Percentiles rank a stretch among this genome's conserved stretches.
These are phyloP conservation scores for Malaclemys terrapin DNA, from an alignment of 2,113 vertebrate species.

Conservation along the genomic window DNA sequence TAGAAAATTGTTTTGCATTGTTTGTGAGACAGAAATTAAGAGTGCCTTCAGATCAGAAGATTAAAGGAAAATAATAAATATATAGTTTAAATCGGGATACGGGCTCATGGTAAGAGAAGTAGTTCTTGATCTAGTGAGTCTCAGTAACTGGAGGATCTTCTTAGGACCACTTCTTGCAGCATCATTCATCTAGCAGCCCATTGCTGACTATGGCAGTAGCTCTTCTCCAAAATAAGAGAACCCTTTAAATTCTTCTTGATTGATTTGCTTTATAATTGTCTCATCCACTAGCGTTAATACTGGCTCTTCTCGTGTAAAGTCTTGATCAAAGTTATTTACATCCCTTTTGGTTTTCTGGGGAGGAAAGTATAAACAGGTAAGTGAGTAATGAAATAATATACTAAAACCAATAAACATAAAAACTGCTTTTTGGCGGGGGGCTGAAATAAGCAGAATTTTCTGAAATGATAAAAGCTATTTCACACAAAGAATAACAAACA, in stretches of 20 bases:
- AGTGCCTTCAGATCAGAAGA: slow-evolving; percentile 78
- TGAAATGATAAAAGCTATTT: slow-evolving; percentile 70
- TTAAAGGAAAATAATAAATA: slow-evolving; percentile 82
- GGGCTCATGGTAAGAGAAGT: slow-evolving; percentile 76
- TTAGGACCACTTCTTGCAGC: slow-evolving; percentile 73
- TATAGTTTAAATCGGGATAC: slow-evolving; percentile 69
- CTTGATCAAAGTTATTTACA: slow-evolving; percentile 99
- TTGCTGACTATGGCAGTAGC: slow-evolving; percentile 83
- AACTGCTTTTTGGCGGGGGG: background rate
- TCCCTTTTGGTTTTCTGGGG: slow-evolving; percentile 98
- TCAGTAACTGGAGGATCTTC: slow-evolving; percentile 70
- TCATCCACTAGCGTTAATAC: slow-evolving; percentile 95
- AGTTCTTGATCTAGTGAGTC: slow-evolving; percentile 78
- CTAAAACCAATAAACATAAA: slow-evolving; percentile 12
- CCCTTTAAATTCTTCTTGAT: slow-evolving; percentile 99
- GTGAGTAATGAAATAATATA: slow-evolving; percentile 39
- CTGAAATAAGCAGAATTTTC: slow-evolving; percentile 19
- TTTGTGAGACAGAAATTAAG: slow-evolving; percentile 75
- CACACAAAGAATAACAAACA: slow-evolving; percentile 67
- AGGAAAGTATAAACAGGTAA: slow-evolving; percentile 70
- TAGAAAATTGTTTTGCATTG: slow-evolving; percentile 70
- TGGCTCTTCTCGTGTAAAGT: slow-evolving; percentile 98
- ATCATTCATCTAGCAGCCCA: slow-evolving; percentile 59
- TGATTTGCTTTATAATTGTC: slow-evolving; percentile 98
- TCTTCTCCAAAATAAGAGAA: slow-evolving; percentile 98